Evolutionary conservation across 2,113 vertebrate genomes (phyloP).

Genomic region (Casuarius casuarius): DNA sequence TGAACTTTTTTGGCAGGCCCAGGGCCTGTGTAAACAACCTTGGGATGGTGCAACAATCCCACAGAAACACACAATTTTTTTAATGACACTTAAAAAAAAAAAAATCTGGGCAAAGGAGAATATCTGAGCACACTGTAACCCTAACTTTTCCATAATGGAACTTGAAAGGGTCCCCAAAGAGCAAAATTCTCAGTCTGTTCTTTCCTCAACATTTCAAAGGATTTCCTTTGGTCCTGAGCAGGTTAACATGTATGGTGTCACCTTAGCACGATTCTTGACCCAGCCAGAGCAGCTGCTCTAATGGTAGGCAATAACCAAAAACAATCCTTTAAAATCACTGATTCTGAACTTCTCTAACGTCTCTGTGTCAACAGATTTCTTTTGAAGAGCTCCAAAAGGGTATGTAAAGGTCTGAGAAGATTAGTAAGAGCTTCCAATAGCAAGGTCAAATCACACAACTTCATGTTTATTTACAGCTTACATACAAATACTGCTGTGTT

Average conservation of each 20-base stretch:
- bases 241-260: neutral
- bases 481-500: constrained; percentile 52
- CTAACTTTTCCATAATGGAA: neutral
- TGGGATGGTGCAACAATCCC: neutral
- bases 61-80: neutral
- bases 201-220: neutral
- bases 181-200: neutral
- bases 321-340: neutral
- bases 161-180: neutral
- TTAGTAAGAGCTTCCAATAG: constrained; percentile 55
- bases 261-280: neutral
- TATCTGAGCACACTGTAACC: neutral
- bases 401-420: constrained; percentile 31
- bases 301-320: neutral
- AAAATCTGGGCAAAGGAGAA: neutral
- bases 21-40: rapidly evolving
- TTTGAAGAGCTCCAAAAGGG: neutral
- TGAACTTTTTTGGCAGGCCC: neutral
- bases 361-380: neutral
- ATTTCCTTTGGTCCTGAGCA: neutral
- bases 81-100: neutral
- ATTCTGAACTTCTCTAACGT: neutral
- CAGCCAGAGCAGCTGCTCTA: neutral
- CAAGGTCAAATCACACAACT: constrained; percentile 54
- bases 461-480: constrained; percentile 62